Conservation (phyloP, 2,113 vertebrate species). For the Leuciscus idus region DNA sequence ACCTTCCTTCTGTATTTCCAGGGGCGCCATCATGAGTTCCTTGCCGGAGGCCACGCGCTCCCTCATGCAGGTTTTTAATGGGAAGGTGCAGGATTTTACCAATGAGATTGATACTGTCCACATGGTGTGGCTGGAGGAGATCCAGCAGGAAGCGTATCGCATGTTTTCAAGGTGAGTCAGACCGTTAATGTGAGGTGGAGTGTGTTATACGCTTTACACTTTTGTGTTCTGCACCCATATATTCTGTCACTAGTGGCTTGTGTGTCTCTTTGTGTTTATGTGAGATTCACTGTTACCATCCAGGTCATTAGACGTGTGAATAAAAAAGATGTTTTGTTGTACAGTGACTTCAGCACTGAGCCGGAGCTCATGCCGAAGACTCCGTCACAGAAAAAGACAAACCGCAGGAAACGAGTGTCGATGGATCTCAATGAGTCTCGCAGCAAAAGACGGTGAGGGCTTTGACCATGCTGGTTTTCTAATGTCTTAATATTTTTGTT, state of each 20-base stretch:
- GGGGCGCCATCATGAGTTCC: slow-evolving; percentile 69
- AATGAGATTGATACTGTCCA: slow-evolving; percentile 79
- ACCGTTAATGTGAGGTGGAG: background rate
- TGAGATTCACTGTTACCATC: background rate
- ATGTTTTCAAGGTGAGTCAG: slow-evolving; percentile 86
- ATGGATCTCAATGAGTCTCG: slow-evolving; percentile 72
- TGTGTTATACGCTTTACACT: background rate
- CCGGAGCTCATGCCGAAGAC: slow-evolving; percentile 96
- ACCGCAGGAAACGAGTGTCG: slow-evolving; percentile 81
- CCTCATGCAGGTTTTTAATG: slow-evolving; percentile 75
- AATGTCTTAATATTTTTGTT: background rate
- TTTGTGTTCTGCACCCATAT: background rate
- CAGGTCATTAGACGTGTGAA: background rate
- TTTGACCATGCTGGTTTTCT: background rate
- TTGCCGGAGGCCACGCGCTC: slow-evolving; percentile 63
- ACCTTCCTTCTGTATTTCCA: background rate
- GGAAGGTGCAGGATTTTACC: slow-evolving; percentile 78
- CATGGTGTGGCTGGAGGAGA: slow-evolving; percentile 90
- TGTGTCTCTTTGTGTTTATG: background rate
- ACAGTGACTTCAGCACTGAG: slow-evolving; percentile 83
- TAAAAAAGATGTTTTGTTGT: background rate
- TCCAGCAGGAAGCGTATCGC: slow-evolving; percentile 83
- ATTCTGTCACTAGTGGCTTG: background rate
- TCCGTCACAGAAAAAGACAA: slow-evolving; percentile 89
- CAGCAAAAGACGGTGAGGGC: slow-evolving; percentile 79